Base-by-base conservation (phyloP, 1,140 invertebrate genomes). In the fruit fly (Drosophila melanogaster) region DNA sequence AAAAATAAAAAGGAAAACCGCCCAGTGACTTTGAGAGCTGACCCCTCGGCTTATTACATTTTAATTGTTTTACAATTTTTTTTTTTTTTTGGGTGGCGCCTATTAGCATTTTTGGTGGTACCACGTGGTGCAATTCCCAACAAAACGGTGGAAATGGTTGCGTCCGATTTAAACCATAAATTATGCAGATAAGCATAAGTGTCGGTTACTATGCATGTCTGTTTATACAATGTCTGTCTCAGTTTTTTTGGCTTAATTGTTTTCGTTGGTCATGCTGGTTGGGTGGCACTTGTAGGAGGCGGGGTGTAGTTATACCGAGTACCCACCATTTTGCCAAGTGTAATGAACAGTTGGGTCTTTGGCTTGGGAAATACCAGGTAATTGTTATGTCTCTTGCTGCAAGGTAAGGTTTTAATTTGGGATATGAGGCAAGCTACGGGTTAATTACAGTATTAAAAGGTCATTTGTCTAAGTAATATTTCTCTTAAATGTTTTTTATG, bases 61-160 rank as follows among this genome's bases (percentile, higher is more conserved):
- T 89, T 89, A 89, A 89, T 89, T 89, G 84, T 89, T 89, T 89
- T 89, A 89, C 84, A 89, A 89, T 89, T 51, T 41, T n/a, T 38
- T 2, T 11, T n/a, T n/a, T n/a, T 33, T 41, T 49, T 75, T 65
- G 44, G 79, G 72, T 87, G 83, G 83, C 83, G 76, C 64, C 62
- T 83, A 87, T 87, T 87, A 87, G 59, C 83, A 86, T 86, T 83
- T 85, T 79, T 12, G 33, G 44, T 53, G 22, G 41, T 46, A 74
- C 84, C 84, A 89, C 85, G 80, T 84, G 85, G 77, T 89, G 84
- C 77, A 87, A 83, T 87, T 89, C 84, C 84, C 78, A 86, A 54
- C 33, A 61, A 65, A 65, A 50, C 35, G 44, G 14, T 49, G 41
- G 41, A 75, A 77, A 60, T 64, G 50, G 64, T 84, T 70, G 81